phyloP scores from a whole-genome alignment of 1,140 invertebrate genomes.

The Apis laboriosa region DNA sequence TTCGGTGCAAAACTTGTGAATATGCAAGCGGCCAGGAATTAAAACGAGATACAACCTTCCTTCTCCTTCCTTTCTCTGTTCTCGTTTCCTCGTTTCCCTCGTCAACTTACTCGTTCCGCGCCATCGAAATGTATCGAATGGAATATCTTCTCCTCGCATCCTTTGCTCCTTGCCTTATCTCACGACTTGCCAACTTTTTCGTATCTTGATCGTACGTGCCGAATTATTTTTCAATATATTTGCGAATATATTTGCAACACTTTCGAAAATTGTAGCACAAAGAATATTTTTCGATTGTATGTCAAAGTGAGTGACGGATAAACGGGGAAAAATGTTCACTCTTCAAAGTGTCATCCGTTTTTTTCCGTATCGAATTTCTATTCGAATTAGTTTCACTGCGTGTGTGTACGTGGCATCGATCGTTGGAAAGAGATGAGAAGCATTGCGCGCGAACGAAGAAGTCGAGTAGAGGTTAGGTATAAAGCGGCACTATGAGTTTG shows the following conservation, averaged over 20 bases:
- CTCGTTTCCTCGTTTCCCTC: not conserved
- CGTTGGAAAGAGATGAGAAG: conserved; percentile 19
- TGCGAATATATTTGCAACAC: no score
- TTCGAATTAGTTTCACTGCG: conserved; percentile 29
- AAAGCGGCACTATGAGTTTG: conserved; percentile 6
- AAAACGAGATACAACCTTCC: conserved; percentile 57
- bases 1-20: conserved; percentile 72
- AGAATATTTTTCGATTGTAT: no score
- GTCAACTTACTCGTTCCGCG: not conserved
- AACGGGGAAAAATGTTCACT: not conserved
- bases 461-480: conserved; percentile 24
- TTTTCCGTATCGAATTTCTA: conserved; percentile 24
- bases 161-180: not conserved
- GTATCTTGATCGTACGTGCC: no score
- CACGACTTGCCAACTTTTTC: no score
- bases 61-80: conserved; percentile 2
- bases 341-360: not conserved
- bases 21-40: conserved; percentile 65
- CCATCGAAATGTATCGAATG: conserved; percentile 47
- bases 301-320: not conserved
- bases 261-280: no score
- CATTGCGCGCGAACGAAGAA: conserved; percentile 41
- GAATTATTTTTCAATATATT: no score
- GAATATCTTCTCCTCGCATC: conserved; percentile 23
- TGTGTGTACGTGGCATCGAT: not conserved